Conservation (phyloP, 2,797 vertebrate genomes). For the Hyperoplus immaculatus region DNA sequence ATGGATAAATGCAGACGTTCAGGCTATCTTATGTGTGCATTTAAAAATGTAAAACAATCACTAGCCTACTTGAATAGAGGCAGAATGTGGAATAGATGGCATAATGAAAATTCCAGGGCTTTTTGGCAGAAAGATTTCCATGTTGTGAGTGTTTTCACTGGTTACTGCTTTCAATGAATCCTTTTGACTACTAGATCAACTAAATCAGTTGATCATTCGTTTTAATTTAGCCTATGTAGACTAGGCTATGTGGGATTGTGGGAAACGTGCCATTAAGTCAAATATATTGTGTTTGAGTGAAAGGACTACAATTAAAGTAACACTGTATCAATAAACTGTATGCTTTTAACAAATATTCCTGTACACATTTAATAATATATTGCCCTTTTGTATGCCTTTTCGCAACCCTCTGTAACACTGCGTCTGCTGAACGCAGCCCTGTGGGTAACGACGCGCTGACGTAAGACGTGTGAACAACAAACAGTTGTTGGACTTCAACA, state of each 20-base stretch:
- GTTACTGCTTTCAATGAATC: not conserved
- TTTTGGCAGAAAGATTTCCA: not conserved
- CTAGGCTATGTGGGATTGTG: not conserved
- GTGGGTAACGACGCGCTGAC: constrained; percentile 75
- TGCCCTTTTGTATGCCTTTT: not conserved
- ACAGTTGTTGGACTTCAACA: constrained; percentile 84
- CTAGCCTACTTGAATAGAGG: no score
- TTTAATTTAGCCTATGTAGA: no score
- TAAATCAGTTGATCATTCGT: not conserved
- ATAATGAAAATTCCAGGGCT: not conserved
- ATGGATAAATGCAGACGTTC: no score
- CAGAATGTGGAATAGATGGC: no score
- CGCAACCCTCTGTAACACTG: constrained; percentile 51
- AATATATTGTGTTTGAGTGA: not conserved
- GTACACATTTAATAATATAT: not conserved
- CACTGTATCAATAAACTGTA: not conserved
- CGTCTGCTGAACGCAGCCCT: constrained; percentile 58
- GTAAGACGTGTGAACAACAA: constrained; percentile 85
- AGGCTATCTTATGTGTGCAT: no score
- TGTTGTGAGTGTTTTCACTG: not conserved
- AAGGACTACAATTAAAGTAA: not conserved
- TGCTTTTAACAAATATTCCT: not conserved
- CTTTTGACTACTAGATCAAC: not conserved
- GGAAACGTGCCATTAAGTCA: not conserved
- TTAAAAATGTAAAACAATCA: no score